These are phyloP conservation scores for Ormyrus labotus DNA, from an alignment of 2,888 invertebrate species.

Conservation along the genomic window DNA sequence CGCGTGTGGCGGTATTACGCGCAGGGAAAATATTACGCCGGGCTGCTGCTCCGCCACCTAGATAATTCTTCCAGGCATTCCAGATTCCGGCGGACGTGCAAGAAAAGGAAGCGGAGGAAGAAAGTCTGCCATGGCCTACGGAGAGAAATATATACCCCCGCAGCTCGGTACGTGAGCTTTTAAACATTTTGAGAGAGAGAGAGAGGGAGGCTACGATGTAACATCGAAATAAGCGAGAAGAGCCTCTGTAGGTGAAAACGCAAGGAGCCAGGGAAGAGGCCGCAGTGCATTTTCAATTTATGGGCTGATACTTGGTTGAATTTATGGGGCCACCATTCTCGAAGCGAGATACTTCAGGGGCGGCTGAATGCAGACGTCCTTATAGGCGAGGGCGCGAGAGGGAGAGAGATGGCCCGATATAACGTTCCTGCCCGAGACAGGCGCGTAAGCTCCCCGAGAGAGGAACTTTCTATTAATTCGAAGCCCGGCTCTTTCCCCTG, in stretches of 20 bases:
- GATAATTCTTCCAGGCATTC: conserved; percentile 36
- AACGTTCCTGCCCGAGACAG: conserved; percentile 16
- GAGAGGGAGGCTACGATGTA: conserved; percentile 18
- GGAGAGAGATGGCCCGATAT: conserved; percentile 1
- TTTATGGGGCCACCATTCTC: conserved; percentile 62
- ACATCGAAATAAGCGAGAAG: conserved; percentile 40
- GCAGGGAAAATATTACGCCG: conserved; percentile 38
- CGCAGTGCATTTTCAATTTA: conserved; percentile 69
- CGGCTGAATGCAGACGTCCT: conserved; percentile 6
- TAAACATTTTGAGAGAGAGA: conserved; percentile 39
- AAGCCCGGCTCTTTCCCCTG: conserved; percentile 27
- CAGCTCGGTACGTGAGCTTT: conserved; percentile 29
- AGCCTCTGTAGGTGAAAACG: conserved; percentile 43
- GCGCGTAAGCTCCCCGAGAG: conserved; percentile 31
- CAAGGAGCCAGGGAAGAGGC: neutral
- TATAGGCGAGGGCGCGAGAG: conserved; percentile 4
- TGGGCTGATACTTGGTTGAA: conserved; percentile 66
- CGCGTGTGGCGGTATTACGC: neutral
- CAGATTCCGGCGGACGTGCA: conserved; percentile 1
- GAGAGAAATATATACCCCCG: conserved; percentile 15
- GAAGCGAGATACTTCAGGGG: conserved; percentile 60
- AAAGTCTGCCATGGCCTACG: too few relatives aligned
- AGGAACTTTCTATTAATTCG: conserved; percentile 65
- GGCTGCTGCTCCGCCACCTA: neutral
- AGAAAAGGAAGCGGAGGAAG: neutral